A percentile compares a stretch with the other conserved stretches of the same genome.
These are phyloP conservation scores for Trissonchulus sp. DNA, from an alignment of 2,888 invertebrate species.

Conservation along the genomic window DNA sequence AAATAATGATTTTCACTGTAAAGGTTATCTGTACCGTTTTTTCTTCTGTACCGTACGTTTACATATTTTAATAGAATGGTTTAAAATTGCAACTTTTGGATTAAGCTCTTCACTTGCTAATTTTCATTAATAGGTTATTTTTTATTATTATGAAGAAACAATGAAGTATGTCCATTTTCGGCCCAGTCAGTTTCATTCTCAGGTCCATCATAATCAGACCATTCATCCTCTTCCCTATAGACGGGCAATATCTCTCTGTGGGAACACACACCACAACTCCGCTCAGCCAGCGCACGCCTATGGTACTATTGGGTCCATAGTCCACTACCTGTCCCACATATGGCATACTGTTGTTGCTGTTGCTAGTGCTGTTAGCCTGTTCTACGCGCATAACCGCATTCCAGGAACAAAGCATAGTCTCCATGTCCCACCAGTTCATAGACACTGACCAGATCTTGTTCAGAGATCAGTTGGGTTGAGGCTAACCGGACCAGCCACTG, in stretches of 20 bases:
- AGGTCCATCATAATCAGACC: too few relatives aligned
- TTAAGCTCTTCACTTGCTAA: too few relatives aligned
- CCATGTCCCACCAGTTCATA: slow-evolving; percentile 10
- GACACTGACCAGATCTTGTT: slow-evolving; percentile 12
- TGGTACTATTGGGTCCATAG: not conserved
- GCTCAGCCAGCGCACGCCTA: not conserved
- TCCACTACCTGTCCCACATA: not conserved
- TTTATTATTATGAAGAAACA: too few relatives aligned
- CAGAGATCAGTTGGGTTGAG: not conserved
- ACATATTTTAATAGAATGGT: too few relatives aligned
- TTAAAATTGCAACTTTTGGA: too few relatives aligned
- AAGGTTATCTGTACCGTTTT: too few relatives aligned
- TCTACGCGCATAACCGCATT: not conserved
- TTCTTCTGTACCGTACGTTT: too few relatives aligned
- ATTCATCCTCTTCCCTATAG: not conserved
- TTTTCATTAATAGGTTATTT: too few relatives aligned
- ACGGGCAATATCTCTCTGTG: not conserved
- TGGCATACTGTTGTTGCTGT: not conserved
- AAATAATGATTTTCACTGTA: too few relatives aligned
- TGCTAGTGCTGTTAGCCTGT: not conserved
- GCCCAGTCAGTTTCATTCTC: too few relatives aligned
- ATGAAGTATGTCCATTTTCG: not conserved
- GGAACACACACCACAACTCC: not conserved
- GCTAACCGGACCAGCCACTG: not conserved
- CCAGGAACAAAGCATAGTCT: not conserved